Evolutionary conservation across 2,113 vertebrate species (phyloP).

Genomic region (Cynoglossus semilaevis): DNA sequence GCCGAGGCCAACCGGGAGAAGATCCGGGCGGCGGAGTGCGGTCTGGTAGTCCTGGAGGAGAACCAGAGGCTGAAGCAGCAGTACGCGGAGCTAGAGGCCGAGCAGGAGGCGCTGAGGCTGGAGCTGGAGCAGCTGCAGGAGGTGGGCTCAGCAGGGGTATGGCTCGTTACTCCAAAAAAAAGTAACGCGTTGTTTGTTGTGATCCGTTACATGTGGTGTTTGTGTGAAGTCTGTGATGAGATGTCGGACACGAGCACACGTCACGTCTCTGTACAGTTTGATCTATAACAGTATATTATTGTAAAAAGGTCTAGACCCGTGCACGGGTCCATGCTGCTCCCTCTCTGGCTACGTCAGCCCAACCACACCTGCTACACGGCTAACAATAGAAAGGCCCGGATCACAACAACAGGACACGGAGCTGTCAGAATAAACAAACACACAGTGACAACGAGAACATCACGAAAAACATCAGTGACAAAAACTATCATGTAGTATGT

Average conservation of each 20-base stretch:
- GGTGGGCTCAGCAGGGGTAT: slow-evolving; percentile 72
- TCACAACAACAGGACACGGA: not conserved
- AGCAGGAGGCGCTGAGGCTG: slow-evolving; percentile 86
- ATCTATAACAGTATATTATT: too few relatives aligned
- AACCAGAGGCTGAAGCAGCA: slow-evolving; percentile 95
- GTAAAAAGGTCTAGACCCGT: too few relatives aligned
- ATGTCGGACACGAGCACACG: not conserved
- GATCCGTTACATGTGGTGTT: not conserved
- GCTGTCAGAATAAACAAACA: not conserved
- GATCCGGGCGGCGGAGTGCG: slow-evolving; percentile 95
- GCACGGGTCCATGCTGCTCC: not conserved
- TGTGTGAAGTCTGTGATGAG: not conserved
- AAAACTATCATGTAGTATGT: too few relatives aligned
- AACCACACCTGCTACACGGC: slow-evolving; percentile 25
- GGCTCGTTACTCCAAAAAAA: slow-evolving; percentile 10
- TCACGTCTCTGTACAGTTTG: too few relatives aligned
- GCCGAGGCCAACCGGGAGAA: slow-evolving; percentile 94
- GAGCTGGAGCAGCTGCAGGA: slow-evolving; percentile 95
- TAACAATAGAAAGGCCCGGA: slow-evolving; percentile 6
- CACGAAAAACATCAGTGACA: too few relatives aligned
- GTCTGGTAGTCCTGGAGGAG: slow-evolving; percentile 94
- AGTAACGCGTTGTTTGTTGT: not conserved
- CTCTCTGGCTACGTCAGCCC: not conserved
- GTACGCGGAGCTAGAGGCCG: slow-evolving; percentile 89
- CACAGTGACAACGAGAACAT: not conserved